phyloP scores from a whole-genome alignment of 2,797 vertebrate genomes.

The Ciconia nigra region DNA sequence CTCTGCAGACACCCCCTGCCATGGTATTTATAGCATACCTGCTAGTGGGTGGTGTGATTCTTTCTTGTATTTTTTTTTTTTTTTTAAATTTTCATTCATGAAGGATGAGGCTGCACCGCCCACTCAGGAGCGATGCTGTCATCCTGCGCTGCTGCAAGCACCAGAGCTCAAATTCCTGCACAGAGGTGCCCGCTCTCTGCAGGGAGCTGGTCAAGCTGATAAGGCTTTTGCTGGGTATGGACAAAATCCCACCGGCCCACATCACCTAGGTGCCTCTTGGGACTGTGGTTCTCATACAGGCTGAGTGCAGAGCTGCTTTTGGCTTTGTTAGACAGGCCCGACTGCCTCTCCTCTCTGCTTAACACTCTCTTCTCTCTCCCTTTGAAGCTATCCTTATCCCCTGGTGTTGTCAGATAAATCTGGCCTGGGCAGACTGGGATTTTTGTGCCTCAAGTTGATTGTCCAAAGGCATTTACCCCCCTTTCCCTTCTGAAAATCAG shows the following conservation, averaged over 20 bases:
- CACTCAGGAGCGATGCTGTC: not conserved
- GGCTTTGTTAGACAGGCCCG: not conserved
- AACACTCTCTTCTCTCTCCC: not conserved
- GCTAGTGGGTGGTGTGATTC: constrained; percentile 59
- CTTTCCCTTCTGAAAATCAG: not conserved
- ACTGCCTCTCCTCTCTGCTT: not conserved
- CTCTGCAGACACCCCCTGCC: constrained; percentile 61
- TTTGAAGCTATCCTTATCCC: not conserved
- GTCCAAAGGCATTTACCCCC: not conserved
- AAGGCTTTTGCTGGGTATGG: not conserved
- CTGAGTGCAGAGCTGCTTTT: not conserved
- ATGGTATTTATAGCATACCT: constrained; percentile 58
- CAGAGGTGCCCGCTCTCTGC: not conserved
- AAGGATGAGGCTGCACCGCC: constrained; percentile 14
- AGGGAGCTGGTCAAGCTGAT: not conserved
- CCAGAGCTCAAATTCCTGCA: not conserved
- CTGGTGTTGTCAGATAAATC: not conserved
- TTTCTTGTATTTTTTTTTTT: not conserved
- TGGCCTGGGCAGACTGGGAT: not conserved
- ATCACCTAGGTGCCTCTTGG: rapidly evolving
- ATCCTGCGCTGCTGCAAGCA: not conserved
- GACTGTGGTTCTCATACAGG: not conserved
- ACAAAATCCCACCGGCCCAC: not conserved
- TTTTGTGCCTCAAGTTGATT: not conserved
- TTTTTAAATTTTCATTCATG: constrained; percentile 43